phyloP scores from a whole-genome alignment of 2,888 invertebrate genomes.

The Icerya purchasi region DNA sequence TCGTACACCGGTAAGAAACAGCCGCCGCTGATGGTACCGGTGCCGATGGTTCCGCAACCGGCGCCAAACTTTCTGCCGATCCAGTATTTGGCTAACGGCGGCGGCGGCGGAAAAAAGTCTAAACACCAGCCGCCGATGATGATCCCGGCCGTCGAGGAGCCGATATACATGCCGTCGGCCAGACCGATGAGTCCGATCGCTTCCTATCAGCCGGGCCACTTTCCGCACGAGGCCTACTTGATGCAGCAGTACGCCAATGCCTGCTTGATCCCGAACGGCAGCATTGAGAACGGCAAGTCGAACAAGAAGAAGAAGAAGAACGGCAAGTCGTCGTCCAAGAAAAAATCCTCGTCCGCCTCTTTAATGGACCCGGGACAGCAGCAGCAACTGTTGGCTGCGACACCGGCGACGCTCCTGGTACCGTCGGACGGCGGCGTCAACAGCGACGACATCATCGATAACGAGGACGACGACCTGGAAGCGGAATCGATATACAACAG shows the following conservation, averaged over 20 bases:
- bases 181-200: conserved; percentile 35
- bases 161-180: conserved; percentile 34
- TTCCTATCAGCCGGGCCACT: conserved; percentile 37
- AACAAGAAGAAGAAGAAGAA: conserved; percentile 23
- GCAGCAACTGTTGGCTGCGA: conserved; percentile 19
- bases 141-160: conserved; percentile 25
- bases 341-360: conserved; percentile 4
- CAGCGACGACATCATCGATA: conserved; percentile 21
- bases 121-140: conserved; percentile 25
- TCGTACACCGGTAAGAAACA: conserved; percentile 12
- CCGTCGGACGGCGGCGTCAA: conserved; percentile 22
- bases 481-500: conserved; percentile 37
- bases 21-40: conserved; percentile 32
- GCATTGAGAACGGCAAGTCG: conserved; percentile 28
- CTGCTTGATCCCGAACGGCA: conserved; percentile 30
- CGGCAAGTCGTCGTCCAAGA: conserved; percentile 18
- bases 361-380: conserved; percentile 17
- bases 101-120: conserved; percentile 22
- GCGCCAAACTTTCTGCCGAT: conserved; percentile 21
- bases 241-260: conserved; percentile 36
- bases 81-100: conserved; percentile 24
- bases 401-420: conserved; percentile 25
- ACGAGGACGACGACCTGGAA: conserved; percentile 18
- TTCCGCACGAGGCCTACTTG: conserved; percentile 35
- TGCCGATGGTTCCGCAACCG: conserved; percentile 23